Conservation (phyloP, 2,797 vertebrate species). For the Florisuga fusca region DNA sequence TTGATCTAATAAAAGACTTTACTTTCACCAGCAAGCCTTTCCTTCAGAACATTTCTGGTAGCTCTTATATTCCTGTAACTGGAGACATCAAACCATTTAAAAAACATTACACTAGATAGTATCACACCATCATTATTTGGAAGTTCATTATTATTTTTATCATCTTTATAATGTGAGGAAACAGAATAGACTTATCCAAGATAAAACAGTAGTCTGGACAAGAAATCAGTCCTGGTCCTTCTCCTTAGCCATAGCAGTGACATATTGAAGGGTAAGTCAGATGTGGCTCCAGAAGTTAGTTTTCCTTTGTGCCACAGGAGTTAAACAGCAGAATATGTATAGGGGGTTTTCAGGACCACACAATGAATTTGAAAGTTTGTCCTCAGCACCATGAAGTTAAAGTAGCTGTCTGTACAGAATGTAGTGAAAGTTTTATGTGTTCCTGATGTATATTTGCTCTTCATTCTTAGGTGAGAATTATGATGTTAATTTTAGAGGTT, state of each 20-base stretch:
- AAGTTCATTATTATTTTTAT: constrained; percentile 62
- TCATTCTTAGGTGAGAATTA: constrained; percentile 45
- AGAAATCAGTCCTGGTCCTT: constrained; percentile 21
- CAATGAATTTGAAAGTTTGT: constrained; percentile 16
- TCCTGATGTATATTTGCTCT: constrained; percentile 24
- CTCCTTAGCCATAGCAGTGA: neutral
- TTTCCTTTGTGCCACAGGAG: neutral
- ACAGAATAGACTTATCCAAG: constrained; percentile 21
- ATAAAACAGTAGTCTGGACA: constrained; percentile 41
- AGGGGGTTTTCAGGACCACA: neutral
- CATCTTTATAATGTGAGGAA: constrained; percentile 58
- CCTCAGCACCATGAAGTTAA: neutral
- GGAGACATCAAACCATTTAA: constrained; percentile 23
- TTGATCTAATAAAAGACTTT: constrained; percentile 65
- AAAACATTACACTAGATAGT: constrained; percentile 43
- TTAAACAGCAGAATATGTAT: neutral
- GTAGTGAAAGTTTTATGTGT: constrained; percentile 25
- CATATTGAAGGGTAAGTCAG: neutral
- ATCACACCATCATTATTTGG: constrained; percentile 53
- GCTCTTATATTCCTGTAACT: constrained; percentile 44
- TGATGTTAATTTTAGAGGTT: constrained; percentile 59
- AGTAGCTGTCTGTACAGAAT: neutral
- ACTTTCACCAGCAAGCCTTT: constrained; percentile 33
- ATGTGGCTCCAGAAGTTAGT: neutral
- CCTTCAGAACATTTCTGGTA: constrained; percentile 25